phyloP scores from a whole-genome alignment of 2,888 invertebrate genomes.

The Orthonevra nobilis region DNA sequence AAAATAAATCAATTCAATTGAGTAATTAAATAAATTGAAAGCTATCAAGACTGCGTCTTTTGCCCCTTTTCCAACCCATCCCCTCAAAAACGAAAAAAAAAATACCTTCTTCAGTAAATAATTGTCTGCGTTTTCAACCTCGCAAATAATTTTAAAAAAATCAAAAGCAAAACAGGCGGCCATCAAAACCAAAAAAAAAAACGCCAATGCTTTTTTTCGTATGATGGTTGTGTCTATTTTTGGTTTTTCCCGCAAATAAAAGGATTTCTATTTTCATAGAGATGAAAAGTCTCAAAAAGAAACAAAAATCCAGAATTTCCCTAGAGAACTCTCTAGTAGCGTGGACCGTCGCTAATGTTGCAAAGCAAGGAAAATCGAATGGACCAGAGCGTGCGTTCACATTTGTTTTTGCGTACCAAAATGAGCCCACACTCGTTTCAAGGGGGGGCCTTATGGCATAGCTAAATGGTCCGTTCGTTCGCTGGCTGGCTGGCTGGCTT shows the following conservation, averaged over 20 bases:
- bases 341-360: slow-evolving; percentile 19
- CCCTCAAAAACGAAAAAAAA: not conserved
- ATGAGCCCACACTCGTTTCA: slow-evolving; percentile 36
- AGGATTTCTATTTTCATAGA: slow-evolving; percentile 60
- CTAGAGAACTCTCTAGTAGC: slow-evolving; percentile 41
- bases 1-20: slow-evolving; percentile 14
- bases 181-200: not conserved
- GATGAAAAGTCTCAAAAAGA: too few relatives aligned
- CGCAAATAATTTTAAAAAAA: slow-evolving; percentile 38
- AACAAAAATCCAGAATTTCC: slow-evolving; percentile 40
- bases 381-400: slow-evolving; percentile 19
- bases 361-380: slow-evolving; percentile 35
- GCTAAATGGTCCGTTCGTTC: too few relatives aligned
- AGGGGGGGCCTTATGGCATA: not conserved
- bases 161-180: not conserved
- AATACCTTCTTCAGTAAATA: slow-evolving; percentile 5
- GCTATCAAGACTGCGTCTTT: slow-evolving; percentile 7
- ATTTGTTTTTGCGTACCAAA: slow-evolving; percentile 28
- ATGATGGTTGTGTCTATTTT: slow-evolving; percentile 53
- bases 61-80: slow-evolving; percentile 9
- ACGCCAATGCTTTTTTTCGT: slow-evolving; percentile 25
- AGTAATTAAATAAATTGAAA: slow-evolving; percentile 34
- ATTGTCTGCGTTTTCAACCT: slow-evolving; percentile 23
- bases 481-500: slow-evolving; percentile 31
- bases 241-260: slow-evolving; percentile 38